A percentile compares a stretch with the other conserved stretches of the same genome.
Evolutionary conservation across 2,113 vertebrate genomes (phyloP).

Genomic region (Athene noctua): DNA sequence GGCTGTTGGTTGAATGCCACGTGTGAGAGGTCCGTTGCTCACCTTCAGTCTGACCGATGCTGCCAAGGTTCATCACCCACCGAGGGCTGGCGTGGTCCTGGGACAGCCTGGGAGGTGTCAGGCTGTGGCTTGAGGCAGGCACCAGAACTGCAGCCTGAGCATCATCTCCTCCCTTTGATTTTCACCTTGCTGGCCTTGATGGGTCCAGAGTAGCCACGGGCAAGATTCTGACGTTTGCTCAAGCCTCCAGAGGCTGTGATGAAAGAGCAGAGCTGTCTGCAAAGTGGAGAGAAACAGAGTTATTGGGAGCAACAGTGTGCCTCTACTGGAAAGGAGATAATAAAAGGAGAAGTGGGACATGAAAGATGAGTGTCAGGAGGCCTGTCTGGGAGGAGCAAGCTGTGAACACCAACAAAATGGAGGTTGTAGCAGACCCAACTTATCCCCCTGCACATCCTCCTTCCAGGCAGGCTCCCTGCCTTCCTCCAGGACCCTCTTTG

Average conservation of each 20-base stretch:
- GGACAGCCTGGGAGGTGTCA: not conserved
- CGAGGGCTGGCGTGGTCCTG: accelerated
- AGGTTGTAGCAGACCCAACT: not conserved
- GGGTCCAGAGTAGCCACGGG: not conserved
- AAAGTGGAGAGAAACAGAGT: not conserved
- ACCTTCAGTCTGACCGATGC: not conserved
- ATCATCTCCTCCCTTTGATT: not conserved
- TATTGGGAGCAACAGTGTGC: not conserved
- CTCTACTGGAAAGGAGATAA: not conserved
- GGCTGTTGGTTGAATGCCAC: not conserved
- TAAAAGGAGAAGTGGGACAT: not conserved
- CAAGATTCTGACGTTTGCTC: not conserved
- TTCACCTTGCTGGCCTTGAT: not conserved
- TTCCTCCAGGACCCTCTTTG: not conserved
- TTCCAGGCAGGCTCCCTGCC: not conserved
- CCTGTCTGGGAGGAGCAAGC: not conserved
- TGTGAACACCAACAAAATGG: not conserved
- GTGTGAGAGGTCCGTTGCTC: not conserved
- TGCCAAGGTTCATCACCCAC: accelerated
- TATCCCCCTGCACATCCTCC: not conserved
- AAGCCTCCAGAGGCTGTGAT: not conserved
- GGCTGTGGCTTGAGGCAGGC: not conserved
- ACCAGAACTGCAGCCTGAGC: not conserved
- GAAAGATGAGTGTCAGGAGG: not conserved
- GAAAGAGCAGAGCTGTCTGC: not conserved